Percentiles rank a stretch among this genome's conserved stretches.
Evolutionary conservation across 2,888 invertebrate species (phyloP).

Genomic region (Steinernema carpocapsae): DNA sequence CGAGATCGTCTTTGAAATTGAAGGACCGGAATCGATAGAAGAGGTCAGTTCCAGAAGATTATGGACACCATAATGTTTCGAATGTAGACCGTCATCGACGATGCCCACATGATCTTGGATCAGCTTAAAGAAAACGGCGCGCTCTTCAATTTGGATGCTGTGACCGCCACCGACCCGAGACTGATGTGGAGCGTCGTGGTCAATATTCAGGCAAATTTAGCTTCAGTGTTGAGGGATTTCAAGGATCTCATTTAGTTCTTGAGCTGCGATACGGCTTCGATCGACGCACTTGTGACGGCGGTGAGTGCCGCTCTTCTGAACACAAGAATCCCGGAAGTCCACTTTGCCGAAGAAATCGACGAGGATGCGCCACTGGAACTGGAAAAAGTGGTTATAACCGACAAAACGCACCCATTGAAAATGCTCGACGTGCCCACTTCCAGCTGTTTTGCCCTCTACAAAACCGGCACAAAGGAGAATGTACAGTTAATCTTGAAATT

Average conservation of each 20-base stretch:
- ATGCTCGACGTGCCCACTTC: neutral
- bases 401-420: neutral
- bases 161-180: neutral
- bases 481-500: neutral
- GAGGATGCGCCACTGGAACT: slow-evolving; percentile 24
- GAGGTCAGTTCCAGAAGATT: neutral
- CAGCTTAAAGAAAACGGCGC: neutral
- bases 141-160: neutral
- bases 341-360: slow-evolving; percentile 22
- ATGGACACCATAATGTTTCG: neutral
- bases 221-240: neutral
- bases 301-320: slow-evolving; percentile 10
- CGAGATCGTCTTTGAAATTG: neutral
- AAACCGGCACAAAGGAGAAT: neutral
- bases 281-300: slow-evolving; percentile 6
- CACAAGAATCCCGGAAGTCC: slow-evolving; percentile 12
- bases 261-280: slow-evolving; percentile 1
- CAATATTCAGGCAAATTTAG: neutral
- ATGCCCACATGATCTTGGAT: slow-evolving; percentile 22
- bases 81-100: neutral
- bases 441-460: slow-evolving; percentile 14
- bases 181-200: slow-evolving; percentile 3
- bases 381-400: neutral
- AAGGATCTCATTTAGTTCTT: neutral
- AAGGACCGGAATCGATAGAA: neutral